Evolutionary conservation across 2,113 vertebrate species (phyloP).

Genomic region (Phocoena phocoena): DNA sequence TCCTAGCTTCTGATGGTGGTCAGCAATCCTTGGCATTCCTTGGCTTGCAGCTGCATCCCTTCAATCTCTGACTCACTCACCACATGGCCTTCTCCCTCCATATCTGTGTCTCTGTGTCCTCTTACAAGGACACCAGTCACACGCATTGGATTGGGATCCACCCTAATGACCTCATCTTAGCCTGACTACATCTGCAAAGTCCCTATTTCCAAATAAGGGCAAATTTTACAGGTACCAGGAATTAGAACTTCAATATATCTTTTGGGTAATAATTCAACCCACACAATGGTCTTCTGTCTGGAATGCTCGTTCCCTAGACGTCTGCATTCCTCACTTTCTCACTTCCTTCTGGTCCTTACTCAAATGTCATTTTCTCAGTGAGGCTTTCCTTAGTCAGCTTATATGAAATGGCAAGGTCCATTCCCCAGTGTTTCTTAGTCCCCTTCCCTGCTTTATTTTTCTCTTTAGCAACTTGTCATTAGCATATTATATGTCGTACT

Average conservation of each 20-base stretch:
- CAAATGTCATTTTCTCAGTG: background rate
- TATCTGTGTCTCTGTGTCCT: too few relatives aligned
- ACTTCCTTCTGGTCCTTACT: background rate
- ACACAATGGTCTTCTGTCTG: background rate
- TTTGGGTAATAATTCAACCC: background rate
- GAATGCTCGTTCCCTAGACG: background rate
- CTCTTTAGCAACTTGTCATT: background rate
- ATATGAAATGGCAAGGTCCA: background rate
- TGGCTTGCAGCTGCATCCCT: too few relatives aligned
- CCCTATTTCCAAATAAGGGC: background rate
- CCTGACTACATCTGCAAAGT: background rate
- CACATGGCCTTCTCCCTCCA: too few relatives aligned
- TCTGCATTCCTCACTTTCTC: background rate
- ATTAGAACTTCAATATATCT: background rate
- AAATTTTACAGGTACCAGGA: background rate
- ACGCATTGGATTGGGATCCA: too few relatives aligned
- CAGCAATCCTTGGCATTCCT: too few relatives aligned
- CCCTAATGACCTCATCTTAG: background rate
- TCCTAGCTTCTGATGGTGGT: too few relatives aligned
- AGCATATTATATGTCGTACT: background rate
- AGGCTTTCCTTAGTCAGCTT: background rate
- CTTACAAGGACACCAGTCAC: too few relatives aligned
- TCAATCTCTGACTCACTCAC: too few relatives aligned
- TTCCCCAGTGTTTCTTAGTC: background rate
- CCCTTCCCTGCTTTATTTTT: background rate